These are phyloP conservation scores for Trichomycterus rosablanca DNA, from an alignment of 2,113 vertebrate genomes.

Conservation along the genomic window DNA sequence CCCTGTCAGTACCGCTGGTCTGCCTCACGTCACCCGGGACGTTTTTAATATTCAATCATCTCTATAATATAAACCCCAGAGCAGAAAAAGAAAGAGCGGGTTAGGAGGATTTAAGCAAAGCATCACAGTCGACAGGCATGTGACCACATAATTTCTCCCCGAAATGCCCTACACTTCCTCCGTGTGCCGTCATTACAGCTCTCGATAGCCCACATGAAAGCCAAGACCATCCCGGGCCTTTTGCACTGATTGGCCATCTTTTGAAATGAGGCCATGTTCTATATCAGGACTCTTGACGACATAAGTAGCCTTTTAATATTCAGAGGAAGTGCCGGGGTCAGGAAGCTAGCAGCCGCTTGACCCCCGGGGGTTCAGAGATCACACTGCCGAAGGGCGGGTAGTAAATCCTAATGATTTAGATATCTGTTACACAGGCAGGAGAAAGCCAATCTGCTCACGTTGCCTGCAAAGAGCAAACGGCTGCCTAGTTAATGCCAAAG, in stretches of 20 bases:
- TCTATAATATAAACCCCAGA: conserved; percentile 48
- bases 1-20: conserved; percentile 34
- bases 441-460: conserved; percentile 64
- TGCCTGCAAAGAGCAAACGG: conserved; percentile 56
- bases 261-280: conserved; percentile 69
- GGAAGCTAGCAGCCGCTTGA: conserved; percentile 77
- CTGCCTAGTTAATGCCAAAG: conserved; percentile 43
- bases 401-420: conserved; percentile 94
- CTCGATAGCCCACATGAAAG: conserved; percentile 66
- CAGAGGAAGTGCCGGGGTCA: conserved; percentile 86
- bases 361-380: conserved; percentile 80
- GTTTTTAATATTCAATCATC: conserved; percentile 55
- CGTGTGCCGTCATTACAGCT: conserved; percentile 63
- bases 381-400: conserved; percentile 76
- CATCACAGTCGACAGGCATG: conserved; percentile 63
- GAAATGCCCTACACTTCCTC: conserved; percentile 63
- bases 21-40: conserved; percentile 45
- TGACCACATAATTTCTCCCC: conserved; percentile 62
- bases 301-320: conserved; percentile 75
- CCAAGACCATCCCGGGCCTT: conserved; percentile 50
- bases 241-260: conserved; percentile 70
- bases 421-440: conserved; percentile 89
- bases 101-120: conserved; percentile 47
- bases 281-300: conserved; percentile 72
- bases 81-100: conserved; percentile 35